phyloP scores from a whole-genome alignment of 2,113 vertebrate species.

The Embiotoca jacksoni region DNA sequence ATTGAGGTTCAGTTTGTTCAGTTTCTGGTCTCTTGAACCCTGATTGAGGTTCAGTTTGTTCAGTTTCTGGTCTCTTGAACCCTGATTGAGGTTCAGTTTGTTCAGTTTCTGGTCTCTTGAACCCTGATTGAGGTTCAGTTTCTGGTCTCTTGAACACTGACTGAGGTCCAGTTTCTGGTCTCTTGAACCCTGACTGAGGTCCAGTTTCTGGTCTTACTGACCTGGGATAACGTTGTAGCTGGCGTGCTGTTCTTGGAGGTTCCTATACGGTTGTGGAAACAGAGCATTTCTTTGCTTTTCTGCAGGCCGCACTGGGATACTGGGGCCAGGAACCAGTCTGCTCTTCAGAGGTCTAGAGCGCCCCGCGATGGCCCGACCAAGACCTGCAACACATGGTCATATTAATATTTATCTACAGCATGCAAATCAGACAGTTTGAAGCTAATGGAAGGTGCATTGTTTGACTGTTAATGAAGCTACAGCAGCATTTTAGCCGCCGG shows the following conservation, averaged over 20 bases:
- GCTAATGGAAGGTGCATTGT: neutral
- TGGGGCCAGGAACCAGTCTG: constrained; percentile 53
- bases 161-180: no score
- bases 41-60: no score
- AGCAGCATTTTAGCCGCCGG: neutral
- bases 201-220: constrained; percentile 65
- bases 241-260: constrained; percentile 82
- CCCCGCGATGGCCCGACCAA: constrained; percentile 11
- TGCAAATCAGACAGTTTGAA: neutral
- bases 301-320: constrained; percentile 6
- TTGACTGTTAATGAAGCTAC: neutral
- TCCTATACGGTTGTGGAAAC: constrained; percentile 83
- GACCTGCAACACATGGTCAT: constrained; percentile 54
- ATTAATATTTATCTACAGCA: neutral
- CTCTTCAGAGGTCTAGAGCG: constrained; percentile 53
- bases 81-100: no score
- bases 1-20: no score
- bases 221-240: constrained; percentile 91
- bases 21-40: no score
- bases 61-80: no score
- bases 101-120: no score
- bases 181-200: neutral
- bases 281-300: constrained; percentile 56
- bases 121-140: no score
- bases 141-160: no score